These are phyloP conservation scores for Pheosia gnoma DNA, from an alignment of 2,888 invertebrate species.

Conservation along the genomic window DNA sequence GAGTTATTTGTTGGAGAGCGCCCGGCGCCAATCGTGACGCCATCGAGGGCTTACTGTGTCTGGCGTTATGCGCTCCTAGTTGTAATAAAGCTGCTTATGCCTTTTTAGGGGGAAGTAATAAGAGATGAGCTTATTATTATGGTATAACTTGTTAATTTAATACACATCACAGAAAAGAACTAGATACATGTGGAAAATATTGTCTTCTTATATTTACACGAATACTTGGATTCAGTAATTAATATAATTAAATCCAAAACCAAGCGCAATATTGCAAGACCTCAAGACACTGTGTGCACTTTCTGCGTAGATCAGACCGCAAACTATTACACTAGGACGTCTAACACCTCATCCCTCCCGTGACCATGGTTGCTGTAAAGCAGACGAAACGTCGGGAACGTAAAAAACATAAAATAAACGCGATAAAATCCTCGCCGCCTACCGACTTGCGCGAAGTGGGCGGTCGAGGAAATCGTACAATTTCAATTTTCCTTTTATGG, in stretches of 20 bases:
- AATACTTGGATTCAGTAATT: no score
- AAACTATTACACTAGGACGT: no score
- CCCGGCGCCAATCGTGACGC: slow-evolving; percentile 35
- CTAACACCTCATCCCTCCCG: no score
- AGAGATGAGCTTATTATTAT: neutral
- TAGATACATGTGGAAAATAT: no score
- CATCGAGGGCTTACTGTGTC: slow-evolving; percentile 17
- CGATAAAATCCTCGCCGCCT: slow-evolving; percentile 1
- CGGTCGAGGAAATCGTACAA: slow-evolving; percentile 34
- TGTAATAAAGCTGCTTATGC: slow-evolving; percentile 4
- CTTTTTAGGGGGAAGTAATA: slow-evolving; percentile 1
- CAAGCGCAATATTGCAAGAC: no score
- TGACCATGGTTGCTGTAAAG: no score
- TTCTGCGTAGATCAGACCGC: no score
- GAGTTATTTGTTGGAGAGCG: slow-evolving; percentile 36
- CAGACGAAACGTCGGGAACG: neutral
- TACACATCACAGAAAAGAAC: no score
- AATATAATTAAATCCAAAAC: no score
- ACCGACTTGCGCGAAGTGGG: slow-evolving; percentile 28
- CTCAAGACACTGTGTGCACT: no score
- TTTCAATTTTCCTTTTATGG: slow-evolving; percentile 41
- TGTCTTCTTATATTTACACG: no score
- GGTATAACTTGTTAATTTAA: neutral
- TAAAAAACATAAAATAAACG: neutral
- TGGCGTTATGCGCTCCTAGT: slow-evolving; percentile 2